These are phyloP conservation scores for Oophaga sylvatica DNA, from an alignment of 2,797 vertebrate species.

Conservation along the genomic window DNA sequence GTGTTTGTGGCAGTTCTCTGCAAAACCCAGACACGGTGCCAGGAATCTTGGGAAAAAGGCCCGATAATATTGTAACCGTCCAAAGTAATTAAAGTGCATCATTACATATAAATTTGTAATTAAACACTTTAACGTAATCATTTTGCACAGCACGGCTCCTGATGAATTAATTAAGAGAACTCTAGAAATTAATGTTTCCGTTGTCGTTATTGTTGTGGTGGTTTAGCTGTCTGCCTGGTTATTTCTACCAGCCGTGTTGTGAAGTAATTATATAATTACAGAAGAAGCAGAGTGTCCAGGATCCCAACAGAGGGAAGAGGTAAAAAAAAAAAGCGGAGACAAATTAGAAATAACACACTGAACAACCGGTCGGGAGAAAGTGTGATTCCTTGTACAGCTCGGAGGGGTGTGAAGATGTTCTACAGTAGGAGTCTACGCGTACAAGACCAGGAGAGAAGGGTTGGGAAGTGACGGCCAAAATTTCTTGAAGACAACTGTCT, in stretches of 20 bases:
- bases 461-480: neutral
- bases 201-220: slow-evolving; percentile 82
- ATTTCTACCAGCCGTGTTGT: slow-evolving; percentile 74
- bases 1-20: slow-evolving; percentile 68
- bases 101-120: slow-evolving; percentile 95
- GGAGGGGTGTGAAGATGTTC: neutral
- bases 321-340: slow-evolving; percentile 63
- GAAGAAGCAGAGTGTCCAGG: slow-evolving; percentile 68
- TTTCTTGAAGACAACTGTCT: slow-evolving; percentile 5
- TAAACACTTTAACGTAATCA: slow-evolving; percentile 94
- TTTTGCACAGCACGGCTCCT: slow-evolving; percentile 86
- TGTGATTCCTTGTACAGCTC: slow-evolving; percentile 30
- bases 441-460: neutral
- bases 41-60: slow-evolving; percentile 85
- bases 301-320: slow-evolving; percentile 67
- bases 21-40: slow-evolving; percentile 76
- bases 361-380: slow-evolving; percentile 53
- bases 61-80: slow-evolving; percentile 91
- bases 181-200: slow-evolving; percentile 89
- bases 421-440: neutral
- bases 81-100: slow-evolving; percentile 92
- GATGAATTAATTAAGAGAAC: slow-evolving; percentile 91
- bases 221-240: slow-evolving; percentile 70
- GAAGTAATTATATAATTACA: slow-evolving; percentile 76
- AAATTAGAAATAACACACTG: slow-evolving; percentile 64